Evolutionary conservation across 2,113 vertebrate species (phyloP).

Genomic region (Leucosticte australis): DNA sequence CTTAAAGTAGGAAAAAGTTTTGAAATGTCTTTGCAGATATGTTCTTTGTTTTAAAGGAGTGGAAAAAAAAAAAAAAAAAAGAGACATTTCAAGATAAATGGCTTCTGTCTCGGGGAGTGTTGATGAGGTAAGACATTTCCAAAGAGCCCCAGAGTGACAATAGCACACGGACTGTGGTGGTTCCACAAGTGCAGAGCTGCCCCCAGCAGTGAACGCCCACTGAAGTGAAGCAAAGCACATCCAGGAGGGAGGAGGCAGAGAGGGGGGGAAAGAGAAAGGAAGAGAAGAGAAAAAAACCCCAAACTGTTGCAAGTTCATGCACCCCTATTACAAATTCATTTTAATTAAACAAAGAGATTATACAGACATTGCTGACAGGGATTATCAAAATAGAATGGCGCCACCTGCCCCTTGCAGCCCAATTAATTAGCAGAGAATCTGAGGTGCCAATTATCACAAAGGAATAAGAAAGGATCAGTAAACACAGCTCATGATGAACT

Average conservation of each 20-base stretch:
- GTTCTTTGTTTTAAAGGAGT: background rate
- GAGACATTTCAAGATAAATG: background rate
- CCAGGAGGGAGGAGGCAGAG: background rate
- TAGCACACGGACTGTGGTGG: background rate
- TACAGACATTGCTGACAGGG: slow-evolving; percentile 82
- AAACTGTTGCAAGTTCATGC: slow-evolving; percentile 84
- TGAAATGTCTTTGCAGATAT: background rate
- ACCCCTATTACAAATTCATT: slow-evolving; percentile 82
- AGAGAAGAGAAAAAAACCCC: background rate
- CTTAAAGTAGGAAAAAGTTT: background rate
- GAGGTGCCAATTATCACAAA: slow-evolving; percentile 87
- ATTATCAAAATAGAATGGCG: slow-evolving; percentile 87
- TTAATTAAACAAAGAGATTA: slow-evolving; percentile 91
- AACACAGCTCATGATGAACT: slow-evolving; percentile 58
- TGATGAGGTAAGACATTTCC: slow-evolving; percentile 4
- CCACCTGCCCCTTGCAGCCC: slow-evolving; percentile 86
- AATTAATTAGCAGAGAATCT: slow-evolving; percentile 85
- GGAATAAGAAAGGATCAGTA: slow-evolving; percentile 65
- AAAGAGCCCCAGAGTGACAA: slow-evolving; percentile 12
- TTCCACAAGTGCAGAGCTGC: slow-evolving; percentile 20
- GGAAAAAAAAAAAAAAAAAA: background rate
- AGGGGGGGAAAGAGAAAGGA: background rate
- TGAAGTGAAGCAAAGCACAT: slow-evolving; percentile 37
- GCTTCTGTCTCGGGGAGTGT: background rate
- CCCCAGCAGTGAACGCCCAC: slow-evolving; percentile 71